phyloP scores from a whole-genome alignment of 2,888 invertebrate genomes.

The Tanaodytes sp. region DNA sequence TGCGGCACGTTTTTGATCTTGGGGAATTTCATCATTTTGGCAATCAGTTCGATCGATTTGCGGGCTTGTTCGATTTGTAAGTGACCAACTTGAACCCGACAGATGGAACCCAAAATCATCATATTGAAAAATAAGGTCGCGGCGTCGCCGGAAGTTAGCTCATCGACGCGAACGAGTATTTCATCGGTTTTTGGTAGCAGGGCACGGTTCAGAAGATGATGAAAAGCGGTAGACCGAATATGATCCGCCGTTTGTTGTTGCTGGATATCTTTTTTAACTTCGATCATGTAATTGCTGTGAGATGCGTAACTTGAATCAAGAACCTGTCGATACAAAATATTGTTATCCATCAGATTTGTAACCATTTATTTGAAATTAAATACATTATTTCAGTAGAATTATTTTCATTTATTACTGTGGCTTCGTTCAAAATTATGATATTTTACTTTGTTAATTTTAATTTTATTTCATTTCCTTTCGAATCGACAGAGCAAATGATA shows the following conservation, averaged over 20 bases:
- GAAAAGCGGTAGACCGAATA: conserved; percentile 65
- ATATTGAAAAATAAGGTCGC: conserved; percentile 67
- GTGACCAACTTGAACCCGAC: conserved; percentile 66
- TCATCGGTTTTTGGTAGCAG: conserved; percentile 63
- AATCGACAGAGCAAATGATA: too few relatives aligned
- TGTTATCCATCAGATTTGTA: too few relatives aligned
- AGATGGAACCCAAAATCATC: conserved; percentile 68
- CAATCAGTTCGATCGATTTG: conserved; percentile 66
- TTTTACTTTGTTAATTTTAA: too few relatives aligned
- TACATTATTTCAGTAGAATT: too few relatives aligned
- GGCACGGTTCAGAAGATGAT: conserved; percentile 65
- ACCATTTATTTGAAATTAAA: too few relatives aligned
- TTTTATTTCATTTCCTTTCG: too few relatives aligned
- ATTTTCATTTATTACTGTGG: too few relatives aligned
- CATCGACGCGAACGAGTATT: conserved; percentile 64
- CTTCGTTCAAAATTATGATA: too few relatives aligned
- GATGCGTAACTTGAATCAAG: conserved; percentile 72
- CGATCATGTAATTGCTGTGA: conserved; percentile 68
- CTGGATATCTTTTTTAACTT: conserved; percentile 60
- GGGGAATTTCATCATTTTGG: conserved; percentile 64
- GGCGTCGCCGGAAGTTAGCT: conserved; percentile 64
- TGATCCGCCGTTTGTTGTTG: conserved; percentile 58
- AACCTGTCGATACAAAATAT: conserved; percentile 31
- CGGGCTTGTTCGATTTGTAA: conserved; percentile 60
- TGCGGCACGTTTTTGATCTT: conserved; percentile 59